Base-by-base conservation (phyloP, 2,888 invertebrate genomes). In the Xestia rhomboidea region DNA sequence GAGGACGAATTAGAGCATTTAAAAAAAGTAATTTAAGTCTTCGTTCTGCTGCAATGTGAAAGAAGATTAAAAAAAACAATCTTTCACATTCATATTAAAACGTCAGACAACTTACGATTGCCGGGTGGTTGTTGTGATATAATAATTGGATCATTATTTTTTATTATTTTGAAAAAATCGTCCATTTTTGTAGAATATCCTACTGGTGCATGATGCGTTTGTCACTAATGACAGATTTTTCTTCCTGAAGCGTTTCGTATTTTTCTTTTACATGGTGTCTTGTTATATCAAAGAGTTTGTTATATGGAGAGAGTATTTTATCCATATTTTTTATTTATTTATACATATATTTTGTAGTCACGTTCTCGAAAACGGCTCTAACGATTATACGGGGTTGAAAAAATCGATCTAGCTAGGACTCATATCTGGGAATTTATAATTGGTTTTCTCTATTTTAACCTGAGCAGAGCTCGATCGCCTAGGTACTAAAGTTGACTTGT, bases 141-240 rank as follows among this genome's bases (percentile, higher is more conserved):
- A 15, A 90, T 83, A 3, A 91, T 85, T 13, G 92, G 83, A 78
- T 92, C 93, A 44, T 24, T 34, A 44, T 90, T 89, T 87, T 91
- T 93, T 24, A 95, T 82, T 79, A 88, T 93, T 66, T 91, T 91
- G 30, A 95, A 89, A 75, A 95, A 91, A 13, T 91, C 90, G 21
- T 95, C 95, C 95, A 95, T 95, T 82, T 60, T 82, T 44, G 0
- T 15, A 15, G 10, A 82, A 30, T 44, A n/a, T 34, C 21, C 6
- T 27, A 11, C 0, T 21, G 44, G 15, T 38, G 0, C 7, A 34
- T 74, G 41, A 49, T 41, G 27, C 44, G 68, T 68, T 15, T 66
- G 54, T 51, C 69, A 73, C 2, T 57, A 2, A 63, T 74, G 73
- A 63, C 67, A 70, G 15, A 27, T 68, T 57, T 73, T 70, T 57